These are phyloP conservation scores for Stegastes partitus DNA, from an alignment of 2,113 vertebrate genomes.

Conservation along the genomic window DNA sequence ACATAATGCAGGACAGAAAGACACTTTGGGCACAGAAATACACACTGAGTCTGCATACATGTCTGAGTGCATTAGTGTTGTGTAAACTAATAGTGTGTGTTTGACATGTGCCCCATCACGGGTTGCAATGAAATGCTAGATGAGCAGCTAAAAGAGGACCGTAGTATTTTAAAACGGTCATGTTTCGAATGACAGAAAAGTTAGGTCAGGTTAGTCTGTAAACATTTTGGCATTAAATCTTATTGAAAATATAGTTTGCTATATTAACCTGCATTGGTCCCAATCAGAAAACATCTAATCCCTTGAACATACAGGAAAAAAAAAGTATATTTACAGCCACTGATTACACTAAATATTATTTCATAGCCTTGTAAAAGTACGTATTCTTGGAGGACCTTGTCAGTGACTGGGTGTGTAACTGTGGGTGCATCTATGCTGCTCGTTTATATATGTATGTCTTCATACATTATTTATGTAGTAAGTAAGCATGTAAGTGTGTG, in stretches of 20 bases:
- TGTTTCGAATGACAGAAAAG: slow-evolving; percentile 23
- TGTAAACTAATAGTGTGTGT: slow-evolving; percentile 10
- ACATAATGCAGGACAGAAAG: slow-evolving; percentile 29
- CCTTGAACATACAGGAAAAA: background rate
- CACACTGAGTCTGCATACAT: slow-evolving; percentile 8
- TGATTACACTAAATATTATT: background rate
- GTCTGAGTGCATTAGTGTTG: slow-evolving; percentile 19
- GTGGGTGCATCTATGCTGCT: slow-evolving; percentile 33
- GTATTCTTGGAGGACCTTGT: background rate
- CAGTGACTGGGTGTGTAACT: slow-evolving; percentile 20
- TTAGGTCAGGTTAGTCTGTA: slow-evolving; percentile 5
- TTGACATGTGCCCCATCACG: background rate
- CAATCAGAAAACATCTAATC: slow-evolving; percentile 52
- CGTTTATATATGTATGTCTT: slow-evolving; percentile 1
- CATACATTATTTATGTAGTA: slow-evolving; percentile 38
- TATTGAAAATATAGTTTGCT: slow-evolving; percentile 46
- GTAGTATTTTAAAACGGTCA: slow-evolving; percentile 8
- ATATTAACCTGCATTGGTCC: slow-evolving; percentile 30
- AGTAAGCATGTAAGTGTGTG: background rate
- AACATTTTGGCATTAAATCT: slow-evolving; percentile 32
- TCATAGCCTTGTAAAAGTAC: slow-evolving; percentile 19
- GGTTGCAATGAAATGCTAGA: background rate
- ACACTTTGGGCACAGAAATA: slow-evolving; percentile 27
- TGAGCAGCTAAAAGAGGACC: background rate
- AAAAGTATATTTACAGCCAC: background rate